Conservation (phyloP, 2,888 invertebrate species). For the Anodontia alba region DNA sequence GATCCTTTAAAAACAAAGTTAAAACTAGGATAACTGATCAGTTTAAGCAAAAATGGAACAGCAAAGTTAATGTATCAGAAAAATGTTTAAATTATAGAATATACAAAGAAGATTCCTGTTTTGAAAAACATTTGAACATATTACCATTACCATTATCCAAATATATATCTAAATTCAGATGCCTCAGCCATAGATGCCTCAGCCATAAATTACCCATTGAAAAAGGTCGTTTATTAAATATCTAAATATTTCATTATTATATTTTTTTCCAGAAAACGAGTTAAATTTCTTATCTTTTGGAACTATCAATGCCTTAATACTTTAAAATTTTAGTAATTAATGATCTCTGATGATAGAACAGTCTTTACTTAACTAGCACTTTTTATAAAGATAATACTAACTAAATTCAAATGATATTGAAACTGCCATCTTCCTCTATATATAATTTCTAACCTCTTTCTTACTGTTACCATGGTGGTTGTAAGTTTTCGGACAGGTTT, state of each 20-base stretch:
- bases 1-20: background rate
- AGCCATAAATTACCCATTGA: background rate
- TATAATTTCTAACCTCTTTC: background rate
- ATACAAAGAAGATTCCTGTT: background rate
- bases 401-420: background rate
- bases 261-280: background rate
- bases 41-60: background rate
- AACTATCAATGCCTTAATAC: background rate
- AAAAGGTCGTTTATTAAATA: background rate
- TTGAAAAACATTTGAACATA: background rate
- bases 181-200: background rate
- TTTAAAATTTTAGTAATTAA: background rate
- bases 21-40: background rate
- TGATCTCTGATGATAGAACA: background rate
- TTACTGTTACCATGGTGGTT: too few relatives aligned
- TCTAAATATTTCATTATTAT: background rate
- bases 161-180: background rate
- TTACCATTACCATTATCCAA: background rate
- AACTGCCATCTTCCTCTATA: background rate
- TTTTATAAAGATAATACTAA: background rate
- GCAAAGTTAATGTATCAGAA: background rate
- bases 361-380: background rate
- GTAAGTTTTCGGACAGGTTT: too few relatives aligned
- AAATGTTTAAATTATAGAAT: conserved; percentile 2
- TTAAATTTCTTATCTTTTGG: background rate